These are phyloP conservation scores for Leguminivora glycinivorella DNA, from an alignment of 1,140 invertebrate species.

Conservation along the genomic window DNA sequence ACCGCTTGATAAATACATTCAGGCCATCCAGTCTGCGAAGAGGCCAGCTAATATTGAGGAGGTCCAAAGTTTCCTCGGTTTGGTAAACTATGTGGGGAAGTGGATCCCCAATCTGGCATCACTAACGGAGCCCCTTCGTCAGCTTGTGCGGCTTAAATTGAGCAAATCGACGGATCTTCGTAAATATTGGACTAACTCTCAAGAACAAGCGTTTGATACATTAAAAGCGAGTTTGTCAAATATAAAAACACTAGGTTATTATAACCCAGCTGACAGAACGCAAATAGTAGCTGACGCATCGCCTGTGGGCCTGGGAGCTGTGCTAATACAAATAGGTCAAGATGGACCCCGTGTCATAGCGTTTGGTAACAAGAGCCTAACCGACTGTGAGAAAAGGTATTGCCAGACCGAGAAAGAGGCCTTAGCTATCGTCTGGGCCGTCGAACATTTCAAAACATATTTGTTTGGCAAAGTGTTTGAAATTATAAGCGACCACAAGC, in stretches of 20 bases:
- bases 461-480: too few relatives aligned
- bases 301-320: too few relatives aligned
- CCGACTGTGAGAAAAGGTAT: background rate
- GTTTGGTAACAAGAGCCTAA: background rate
- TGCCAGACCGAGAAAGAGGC: too few relatives aligned
- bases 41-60: constrained; percentile 14
- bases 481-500: too few relatives aligned
- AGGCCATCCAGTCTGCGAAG: background rate
- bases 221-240: constrained; percentile 27
- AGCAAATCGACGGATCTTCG: constrained; percentile 28
- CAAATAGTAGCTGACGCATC: too few relatives aligned
- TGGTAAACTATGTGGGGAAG: constrained; percentile 1
- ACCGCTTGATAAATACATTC: background rate
- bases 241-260: too few relatives aligned
- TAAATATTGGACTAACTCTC: constrained; percentile 29
- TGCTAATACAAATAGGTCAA: too few relatives aligned
- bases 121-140: constrained; percentile 34
- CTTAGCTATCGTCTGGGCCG: too few relatives aligned
- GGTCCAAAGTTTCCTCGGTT: background rate
- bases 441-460: too few relatives aligned
- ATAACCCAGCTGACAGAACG: too few relatives aligned
- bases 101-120: background rate
- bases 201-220: constrained; percentile 27
- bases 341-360: too few relatives aligned
- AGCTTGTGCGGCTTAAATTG: constrained; percentile 42